Percentiles rank a stretch among this genome's conserved stretches.
Conservation (phyloP, 2,113 vertebrate species). For the Abramis brama region DNA sequence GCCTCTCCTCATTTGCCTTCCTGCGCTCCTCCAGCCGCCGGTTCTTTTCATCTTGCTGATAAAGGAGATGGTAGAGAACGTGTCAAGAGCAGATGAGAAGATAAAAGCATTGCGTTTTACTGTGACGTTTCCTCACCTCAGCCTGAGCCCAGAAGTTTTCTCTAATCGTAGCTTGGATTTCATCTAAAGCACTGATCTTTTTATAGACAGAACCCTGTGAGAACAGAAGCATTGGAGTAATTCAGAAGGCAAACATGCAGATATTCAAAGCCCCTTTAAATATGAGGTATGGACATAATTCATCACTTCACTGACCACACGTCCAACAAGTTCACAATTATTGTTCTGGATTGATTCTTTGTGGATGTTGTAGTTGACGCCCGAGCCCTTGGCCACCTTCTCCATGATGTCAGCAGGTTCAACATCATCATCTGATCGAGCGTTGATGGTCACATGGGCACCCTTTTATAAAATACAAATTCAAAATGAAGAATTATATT, state of each 20-base stretch:
- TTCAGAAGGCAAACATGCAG: neutral
- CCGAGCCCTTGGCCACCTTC: constrained; percentile 90
- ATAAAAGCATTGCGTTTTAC: constrained; percentile 63
- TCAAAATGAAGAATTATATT: neutral
- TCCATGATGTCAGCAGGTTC: constrained; percentile 86
- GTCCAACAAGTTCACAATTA: constrained; percentile 76
- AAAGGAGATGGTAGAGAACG: neutral
- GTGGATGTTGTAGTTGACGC: constrained; percentile 87
- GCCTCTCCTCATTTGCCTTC: constrained; percentile 72
- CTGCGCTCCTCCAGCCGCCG: constrained; percentile 78
- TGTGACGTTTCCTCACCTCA: constrained; percentile 75
- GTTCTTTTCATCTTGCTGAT: constrained; percentile 86
- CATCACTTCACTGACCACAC: constrained; percentile 82
- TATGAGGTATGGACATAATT: neutral
- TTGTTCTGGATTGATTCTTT: constrained; percentile 75
- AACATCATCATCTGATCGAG: constrained; percentile 89
- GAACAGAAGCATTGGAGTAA: neutral
- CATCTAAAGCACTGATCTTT: constrained; percentile 86
- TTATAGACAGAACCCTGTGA: constrained; percentile 88
- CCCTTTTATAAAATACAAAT: constrained; percentile 74
- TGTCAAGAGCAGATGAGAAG: neutral
- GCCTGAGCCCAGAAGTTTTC: constrained; percentile 90
- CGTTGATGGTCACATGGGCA: constrained; percentile 91
- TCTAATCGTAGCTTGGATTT: constrained; percentile 86
- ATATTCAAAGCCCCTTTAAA: neutral